Evolutionary conservation across 1,140 invertebrate species (phyloP).

Genomic region (Melipona quadrifasciata): DNA sequence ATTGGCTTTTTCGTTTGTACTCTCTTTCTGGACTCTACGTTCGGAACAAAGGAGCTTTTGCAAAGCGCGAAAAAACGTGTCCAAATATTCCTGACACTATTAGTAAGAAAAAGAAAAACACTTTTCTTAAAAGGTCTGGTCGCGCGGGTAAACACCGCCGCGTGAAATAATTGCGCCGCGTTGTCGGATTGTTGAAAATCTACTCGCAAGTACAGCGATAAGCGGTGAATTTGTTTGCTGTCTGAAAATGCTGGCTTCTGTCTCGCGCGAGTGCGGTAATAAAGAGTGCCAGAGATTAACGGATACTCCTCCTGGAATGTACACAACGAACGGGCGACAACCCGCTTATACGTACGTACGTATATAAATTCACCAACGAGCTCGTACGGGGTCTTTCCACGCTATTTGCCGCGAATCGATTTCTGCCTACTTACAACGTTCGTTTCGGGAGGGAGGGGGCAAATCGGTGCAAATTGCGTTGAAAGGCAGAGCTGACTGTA

Average conservation of each 20-base stretch:
- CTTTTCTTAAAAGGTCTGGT: neutral
- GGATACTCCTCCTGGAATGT: neutral
- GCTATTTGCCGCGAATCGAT: neutral
- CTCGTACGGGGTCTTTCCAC: neutral
- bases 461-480: neutral
- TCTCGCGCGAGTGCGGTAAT: neutral
- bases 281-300: neutral
- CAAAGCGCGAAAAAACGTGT: neutral
- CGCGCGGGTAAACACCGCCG: no score
- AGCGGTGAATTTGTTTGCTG: neutral
- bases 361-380: neutral
- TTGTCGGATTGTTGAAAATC: neutral
- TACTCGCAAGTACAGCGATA: neutral
- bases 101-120: neutral
- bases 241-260: no score
- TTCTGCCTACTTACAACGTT: neutral
- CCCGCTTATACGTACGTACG: constrained; percentile 2
- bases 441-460: no score
- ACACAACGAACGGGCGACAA: no score
- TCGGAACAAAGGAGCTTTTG: neutral
- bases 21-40: no score
- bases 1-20: neutral
- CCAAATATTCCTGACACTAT: no score
- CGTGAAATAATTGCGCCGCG: neutral
- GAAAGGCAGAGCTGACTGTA: neutral